Conservation (phyloP, 2,888 invertebrate genomes). For the Cyaniris semiargus region DNA sequence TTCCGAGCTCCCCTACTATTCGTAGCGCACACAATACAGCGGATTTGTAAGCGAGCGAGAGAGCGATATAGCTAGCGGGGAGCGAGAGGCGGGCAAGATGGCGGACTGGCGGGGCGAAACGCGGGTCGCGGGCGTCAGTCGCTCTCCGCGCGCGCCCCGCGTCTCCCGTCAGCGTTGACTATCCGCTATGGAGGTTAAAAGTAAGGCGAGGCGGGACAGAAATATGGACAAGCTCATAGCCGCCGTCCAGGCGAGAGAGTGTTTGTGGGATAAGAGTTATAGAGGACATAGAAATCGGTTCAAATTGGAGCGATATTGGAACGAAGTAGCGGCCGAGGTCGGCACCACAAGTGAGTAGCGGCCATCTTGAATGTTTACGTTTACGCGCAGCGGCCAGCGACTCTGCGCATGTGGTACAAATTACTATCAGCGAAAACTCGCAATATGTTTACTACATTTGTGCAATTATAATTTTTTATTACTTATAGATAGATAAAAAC, state of each 20-base stretch:
- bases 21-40: conserved; percentile 4
- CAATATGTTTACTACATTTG: background rate
- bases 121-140: conserved; percentile 41
- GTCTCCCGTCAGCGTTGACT: conserved; percentile 58
- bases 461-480: no score
- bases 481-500: no score
- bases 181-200: conserved; percentile 60
- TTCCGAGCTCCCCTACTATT: background rate
- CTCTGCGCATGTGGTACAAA: conserved; percentile 27
- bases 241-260: conserved; percentile 74
- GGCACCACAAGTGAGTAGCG: conserved; percentile 71
- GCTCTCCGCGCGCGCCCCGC: conserved; percentile 53
- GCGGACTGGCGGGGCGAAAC: conserved; percentile 48
- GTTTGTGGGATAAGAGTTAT: conserved; percentile 73
- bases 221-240: conserved; percentile 74
- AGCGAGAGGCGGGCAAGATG: conserved; percentile 7
- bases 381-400: conserved; percentile 35
- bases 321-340: conserved; percentile 72
- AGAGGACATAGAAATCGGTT: conserved; percentile 72
- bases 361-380: conserved; percentile 44
- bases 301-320: conserved; percentile 75
- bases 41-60: conserved; percentile 41
- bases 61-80: conserved; percentile 10
- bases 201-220: conserved; percentile 63
- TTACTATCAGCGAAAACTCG: background rate